Conservation (phyloP, 1,140 invertebrate genomes). For the Drosophila kepulauana region DNA sequence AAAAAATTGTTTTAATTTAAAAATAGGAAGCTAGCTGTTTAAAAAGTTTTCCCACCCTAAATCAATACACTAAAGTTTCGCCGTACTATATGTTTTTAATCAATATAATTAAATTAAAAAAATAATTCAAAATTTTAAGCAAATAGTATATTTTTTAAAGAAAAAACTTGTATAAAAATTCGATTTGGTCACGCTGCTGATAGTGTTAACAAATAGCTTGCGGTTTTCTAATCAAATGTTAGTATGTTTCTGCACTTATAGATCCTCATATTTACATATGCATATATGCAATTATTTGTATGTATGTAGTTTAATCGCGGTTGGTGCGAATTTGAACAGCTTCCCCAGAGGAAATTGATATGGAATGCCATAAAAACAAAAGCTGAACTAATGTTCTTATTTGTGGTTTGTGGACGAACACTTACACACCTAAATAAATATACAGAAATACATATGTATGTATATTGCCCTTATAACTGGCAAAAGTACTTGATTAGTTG, state of each 20-base stretch:
- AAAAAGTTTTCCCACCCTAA: too few species aligned
- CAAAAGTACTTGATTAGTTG: slow-evolving; percentile 33
- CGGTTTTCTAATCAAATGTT: slow-evolving; percentile 13
- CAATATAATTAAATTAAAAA: too few species aligned
- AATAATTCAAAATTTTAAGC: too few species aligned
- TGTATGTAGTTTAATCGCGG: background rate
- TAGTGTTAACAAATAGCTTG: background rate
- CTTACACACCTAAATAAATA: background rate
- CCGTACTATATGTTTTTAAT: too few species aligned
- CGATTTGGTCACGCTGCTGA: background rate
- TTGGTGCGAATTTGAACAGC: slow-evolving; percentile 32
- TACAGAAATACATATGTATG: background rate
- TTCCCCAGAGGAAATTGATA: slow-evolving; percentile 45
- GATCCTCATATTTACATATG: too few species aligned
- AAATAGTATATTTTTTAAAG: too few species aligned
- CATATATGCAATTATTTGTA: background rate
- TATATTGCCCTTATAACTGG: slow-evolving; percentile 32
- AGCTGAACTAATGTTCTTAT: slow-evolving; percentile 15
- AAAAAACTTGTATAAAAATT: background rate
- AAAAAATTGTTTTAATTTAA: too few species aligned
- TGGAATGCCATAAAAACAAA: slow-evolving; percentile 15
- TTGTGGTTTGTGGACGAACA: slow-evolving; percentile 48
- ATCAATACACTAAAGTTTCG: too few species aligned
- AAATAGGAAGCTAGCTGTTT: too few species aligned
- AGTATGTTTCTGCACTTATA: too few species aligned